A percentile compares a stretch with the other conserved stretches of the same genome.
phyloP scores from a whole-genome alignment of 1,140 invertebrate genomes.

The Trichonephila clavata region DNA sequence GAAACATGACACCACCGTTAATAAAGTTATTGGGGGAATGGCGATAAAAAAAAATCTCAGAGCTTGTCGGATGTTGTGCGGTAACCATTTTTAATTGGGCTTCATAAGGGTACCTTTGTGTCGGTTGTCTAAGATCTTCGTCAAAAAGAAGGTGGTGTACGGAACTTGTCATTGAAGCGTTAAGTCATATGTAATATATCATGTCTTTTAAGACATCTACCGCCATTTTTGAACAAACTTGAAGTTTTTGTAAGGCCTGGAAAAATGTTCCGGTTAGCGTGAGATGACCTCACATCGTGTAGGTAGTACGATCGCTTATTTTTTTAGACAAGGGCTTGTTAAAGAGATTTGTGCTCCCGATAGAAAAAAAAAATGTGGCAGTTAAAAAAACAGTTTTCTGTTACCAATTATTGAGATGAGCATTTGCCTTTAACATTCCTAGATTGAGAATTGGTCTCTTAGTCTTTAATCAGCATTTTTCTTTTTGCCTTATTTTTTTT shows the following conservation, averaged over 20 bases:
- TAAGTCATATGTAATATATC: constrained; percentile 5
- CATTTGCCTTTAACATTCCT: not conserved
- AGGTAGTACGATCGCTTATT: constrained; percentile 15
- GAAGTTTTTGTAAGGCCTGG: not conserved
- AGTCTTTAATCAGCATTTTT: not conserved
- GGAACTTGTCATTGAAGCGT: constrained; percentile 26
- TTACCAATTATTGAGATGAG: constrained; percentile 15
- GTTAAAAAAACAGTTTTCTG: constrained; percentile 11
- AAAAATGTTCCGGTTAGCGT: constrained; percentile 26
- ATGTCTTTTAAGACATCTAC: not conserved
- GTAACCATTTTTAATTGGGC: constrained; percentile 50
- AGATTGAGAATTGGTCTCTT: not conserved
- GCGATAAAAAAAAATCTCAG: constrained; percentile 29
- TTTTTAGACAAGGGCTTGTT: not conserved
- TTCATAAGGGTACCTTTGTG: constrained; percentile 59
- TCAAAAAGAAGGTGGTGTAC: constrained; percentile 24
- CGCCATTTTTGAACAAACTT: not conserved
- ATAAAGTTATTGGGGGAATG: constrained; percentile 32
- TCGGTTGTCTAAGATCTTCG: constrained; percentile 43
- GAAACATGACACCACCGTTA: constrained; percentile 43
- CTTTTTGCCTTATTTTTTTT: not conserved
- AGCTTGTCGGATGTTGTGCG: not conserved
- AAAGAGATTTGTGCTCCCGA: constrained; percentile 25
- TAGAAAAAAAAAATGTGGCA: constrained; percentile 9
- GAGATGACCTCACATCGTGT: not conserved